These are phyloP conservation scores for Rhyacophila brunnea DNA, from an alignment of 1,140 invertebrate genomes.

Conservation along the genomic window DNA sequence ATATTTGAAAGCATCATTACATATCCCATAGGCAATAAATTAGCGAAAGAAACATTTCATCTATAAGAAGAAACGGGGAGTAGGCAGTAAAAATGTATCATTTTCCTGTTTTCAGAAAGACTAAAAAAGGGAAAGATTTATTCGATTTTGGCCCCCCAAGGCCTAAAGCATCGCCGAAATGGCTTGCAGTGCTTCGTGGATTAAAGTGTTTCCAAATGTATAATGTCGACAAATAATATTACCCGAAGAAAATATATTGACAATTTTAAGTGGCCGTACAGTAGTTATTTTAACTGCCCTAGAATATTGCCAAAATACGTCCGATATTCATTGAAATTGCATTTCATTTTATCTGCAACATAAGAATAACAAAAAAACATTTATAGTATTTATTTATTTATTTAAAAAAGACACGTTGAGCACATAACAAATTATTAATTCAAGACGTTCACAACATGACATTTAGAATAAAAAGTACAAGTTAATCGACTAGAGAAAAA, in stretches of 20 bases:
- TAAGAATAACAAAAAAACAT: too few species aligned
- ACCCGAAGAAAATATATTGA: conserved; percentile 26
- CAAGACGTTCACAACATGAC: too few species aligned
- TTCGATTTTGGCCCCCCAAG: background rate
- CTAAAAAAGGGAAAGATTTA: conserved; percentile 24
- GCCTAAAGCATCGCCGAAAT: background rate
- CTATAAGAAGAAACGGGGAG: conserved; percentile 8
- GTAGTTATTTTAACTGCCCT: conserved; percentile 9
- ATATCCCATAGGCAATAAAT: conserved; percentile 14
- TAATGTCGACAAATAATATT: conserved; percentile 32
- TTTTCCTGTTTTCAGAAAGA: conserved; percentile 17
- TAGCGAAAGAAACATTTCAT: conserved; percentile 3
- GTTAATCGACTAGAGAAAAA: too few species aligned
- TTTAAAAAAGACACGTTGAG: too few species aligned
- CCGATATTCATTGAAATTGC: too few species aligned
- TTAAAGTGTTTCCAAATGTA: conserved; percentile 30
- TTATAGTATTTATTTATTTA: too few species aligned
- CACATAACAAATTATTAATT: too few species aligned
- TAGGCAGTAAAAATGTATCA: conserved; percentile 17
- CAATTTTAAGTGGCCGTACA: conserved; percentile 19
- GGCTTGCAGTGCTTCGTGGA: background rate
- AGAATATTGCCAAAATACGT: conserved; percentile 1
- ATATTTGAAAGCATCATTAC: conserved; percentile 18
- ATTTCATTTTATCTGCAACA: too few species aligned
- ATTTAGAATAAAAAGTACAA: too few species aligned